A percentile compares a stretch with the other conserved stretches of the same genome.
Evolutionary conservation across 2,888 invertebrate species (phyloP).

Genomic region (Morpho deidamia): DNA sequence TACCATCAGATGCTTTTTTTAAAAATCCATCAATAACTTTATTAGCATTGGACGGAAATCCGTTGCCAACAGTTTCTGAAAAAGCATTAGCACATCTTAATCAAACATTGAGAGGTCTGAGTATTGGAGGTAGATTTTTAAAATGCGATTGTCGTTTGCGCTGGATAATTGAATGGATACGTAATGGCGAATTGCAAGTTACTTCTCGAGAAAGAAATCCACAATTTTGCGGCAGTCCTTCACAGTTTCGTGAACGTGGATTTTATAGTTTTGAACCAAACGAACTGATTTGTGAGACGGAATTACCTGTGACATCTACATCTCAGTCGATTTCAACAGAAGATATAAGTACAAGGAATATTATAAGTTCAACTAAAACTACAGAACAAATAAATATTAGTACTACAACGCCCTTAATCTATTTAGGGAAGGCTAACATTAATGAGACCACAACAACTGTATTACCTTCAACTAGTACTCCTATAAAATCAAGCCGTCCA

Average conservation of each 20-base stretch:
- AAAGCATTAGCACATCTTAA: constrained; percentile 88
- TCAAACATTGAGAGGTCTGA: constrained; percentile 89
- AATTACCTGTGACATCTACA: constrained; percentile 41
- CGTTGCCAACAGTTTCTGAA: constrained; percentile 89
- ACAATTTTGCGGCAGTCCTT: constrained; percentile 93
- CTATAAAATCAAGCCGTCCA: constrained; percentile 48
- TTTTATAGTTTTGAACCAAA: constrained; percentile 92
- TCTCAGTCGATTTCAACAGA: constrained; percentile 30
- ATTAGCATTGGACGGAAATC: constrained; percentile 94
- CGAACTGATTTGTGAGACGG: constrained; percentile 81
- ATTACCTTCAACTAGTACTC: constrained; percentile 41
- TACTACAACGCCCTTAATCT: constrained; percentile 35
- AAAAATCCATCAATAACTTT: constrained; percentile 91
- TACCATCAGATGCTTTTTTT: constrained; percentile 88
- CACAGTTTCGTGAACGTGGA: constrained; percentile 86
- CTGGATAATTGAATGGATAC: constrained; percentile 95
- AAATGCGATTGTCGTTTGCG: constrained; percentile 92
- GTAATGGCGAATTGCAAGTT: constrained; percentile 91
- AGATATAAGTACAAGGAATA: constrained; percentile 34
- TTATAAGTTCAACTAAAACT: constrained; percentile 29
- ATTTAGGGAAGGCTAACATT: constrained; percentile 36
- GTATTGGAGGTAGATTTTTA: constrained; percentile 91
- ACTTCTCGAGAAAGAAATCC: constrained; percentile 95
- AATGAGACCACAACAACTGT: constrained; percentile 36
- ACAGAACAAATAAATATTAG: constrained; percentile 38